phyloP scores from a whole-genome alignment of 2,113 vertebrate genomes.

The Rhinogobius similis region DNA sequence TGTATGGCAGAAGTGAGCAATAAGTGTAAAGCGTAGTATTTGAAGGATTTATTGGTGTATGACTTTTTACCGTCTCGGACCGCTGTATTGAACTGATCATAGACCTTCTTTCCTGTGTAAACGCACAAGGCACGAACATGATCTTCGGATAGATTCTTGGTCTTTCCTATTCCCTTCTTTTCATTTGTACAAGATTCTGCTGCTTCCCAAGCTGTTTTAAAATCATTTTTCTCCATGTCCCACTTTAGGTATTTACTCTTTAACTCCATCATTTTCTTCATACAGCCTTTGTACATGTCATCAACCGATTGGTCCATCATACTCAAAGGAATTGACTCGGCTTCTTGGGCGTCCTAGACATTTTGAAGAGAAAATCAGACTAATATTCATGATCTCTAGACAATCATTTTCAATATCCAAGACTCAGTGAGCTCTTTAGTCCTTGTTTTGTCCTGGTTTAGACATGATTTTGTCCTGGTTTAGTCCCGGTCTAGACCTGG shows the following conservation, averaged over 20 bases:
- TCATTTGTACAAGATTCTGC: accelerated
- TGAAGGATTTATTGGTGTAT: neutral
- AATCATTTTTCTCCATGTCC: neutral
- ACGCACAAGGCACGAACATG: constrained; percentile 34
- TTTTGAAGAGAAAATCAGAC: too few relatives aligned
- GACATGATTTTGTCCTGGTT: too few relatives aligned
- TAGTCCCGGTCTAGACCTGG: too few relatives aligned
- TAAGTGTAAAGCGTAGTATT: constrained; percentile 32
- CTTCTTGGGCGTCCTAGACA: too few relatives aligned
- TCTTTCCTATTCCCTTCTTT: accelerated
- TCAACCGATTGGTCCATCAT: constrained; percentile 20
- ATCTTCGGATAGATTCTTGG: constrained; percentile 5
- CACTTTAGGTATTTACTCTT: neutral
- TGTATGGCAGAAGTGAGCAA: constrained; percentile 31
- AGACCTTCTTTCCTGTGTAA: neutral
- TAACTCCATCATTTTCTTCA: neutral
- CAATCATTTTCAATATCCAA: too few relatives aligned
- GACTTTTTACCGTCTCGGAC: neutral
- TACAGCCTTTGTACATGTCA: constrained; percentile 36
- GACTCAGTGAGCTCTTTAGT: too few relatives aligned
- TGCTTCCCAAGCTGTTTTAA: accelerated
- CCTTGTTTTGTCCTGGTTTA: too few relatives aligned
- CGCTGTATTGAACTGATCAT: neutral
- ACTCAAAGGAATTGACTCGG: too few relatives aligned
- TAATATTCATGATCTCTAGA: too few relatives aligned